Conservation (phyloP, 2,797 vertebrate genomes). For the Antennarius maculatus region DNA sequence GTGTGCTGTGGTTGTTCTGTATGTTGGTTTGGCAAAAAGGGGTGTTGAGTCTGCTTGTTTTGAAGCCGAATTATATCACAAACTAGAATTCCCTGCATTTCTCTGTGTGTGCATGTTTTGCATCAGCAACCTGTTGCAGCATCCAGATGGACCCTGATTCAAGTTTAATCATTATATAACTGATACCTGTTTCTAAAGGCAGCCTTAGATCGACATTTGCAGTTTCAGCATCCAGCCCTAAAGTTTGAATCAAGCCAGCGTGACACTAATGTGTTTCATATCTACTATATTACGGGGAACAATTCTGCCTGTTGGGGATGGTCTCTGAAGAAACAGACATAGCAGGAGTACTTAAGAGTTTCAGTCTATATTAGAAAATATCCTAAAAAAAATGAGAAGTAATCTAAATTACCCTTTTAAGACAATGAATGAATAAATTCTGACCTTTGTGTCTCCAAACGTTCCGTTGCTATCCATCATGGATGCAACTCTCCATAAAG, state of each 20-base stretch:
- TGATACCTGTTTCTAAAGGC: conserved; percentile 50
- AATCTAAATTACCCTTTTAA: background rate
- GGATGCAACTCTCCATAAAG: conserved; percentile 22
- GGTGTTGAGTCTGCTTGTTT: conserved; percentile 3
- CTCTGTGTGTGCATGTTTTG: background rate
- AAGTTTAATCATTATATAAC: conserved; percentile 65
- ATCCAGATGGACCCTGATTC: conserved; percentile 55
- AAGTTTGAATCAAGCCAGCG: background rate
- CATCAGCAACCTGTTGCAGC: conserved; percentile 30
- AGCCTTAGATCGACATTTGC: conserved; percentile 36
- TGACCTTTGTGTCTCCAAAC: background rate
- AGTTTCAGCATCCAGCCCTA: conserved; percentile 19
- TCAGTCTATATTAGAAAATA: background rate
- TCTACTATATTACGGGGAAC: background rate
- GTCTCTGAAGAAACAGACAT: background rate
- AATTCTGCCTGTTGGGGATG: background rate
- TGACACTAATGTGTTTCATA: conserved; percentile 1
- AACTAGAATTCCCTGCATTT: background rate
- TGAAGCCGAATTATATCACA: background rate
- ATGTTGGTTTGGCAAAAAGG: conserved; percentile 8
- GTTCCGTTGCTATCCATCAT: conserved; percentile 3
- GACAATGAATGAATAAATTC: background rate
- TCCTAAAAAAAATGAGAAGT: background rate
- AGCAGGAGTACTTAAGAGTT: background rate
- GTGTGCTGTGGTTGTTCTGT: conserved; percentile 3